Evolutionary conservation across 2,113 vertebrate species (phyloP), one percentile per base, ranked within the genome.

Genomic region (Gymnobelideus leadbeateri): DNA sequence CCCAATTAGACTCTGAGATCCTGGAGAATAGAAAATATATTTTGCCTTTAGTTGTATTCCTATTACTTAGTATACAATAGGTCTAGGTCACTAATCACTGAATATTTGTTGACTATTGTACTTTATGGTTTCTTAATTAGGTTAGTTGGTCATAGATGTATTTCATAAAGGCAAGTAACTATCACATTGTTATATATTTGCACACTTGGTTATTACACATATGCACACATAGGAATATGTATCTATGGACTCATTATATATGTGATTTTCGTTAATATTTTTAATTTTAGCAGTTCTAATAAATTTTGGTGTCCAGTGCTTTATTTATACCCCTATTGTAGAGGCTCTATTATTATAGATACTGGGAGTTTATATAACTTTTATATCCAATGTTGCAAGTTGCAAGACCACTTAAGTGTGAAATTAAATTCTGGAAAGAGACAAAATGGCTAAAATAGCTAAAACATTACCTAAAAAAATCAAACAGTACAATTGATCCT

Each of bases 401-500:
- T 94, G 95, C 49, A 97, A 94, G 96, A 93, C 96, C 90, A 96
- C 91, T 97, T 97, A 95, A 97, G 95, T 96, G 96, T 97, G 97
- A 98, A 98, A 98, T 98, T 97, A 97, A 97, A 97, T 97, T 98
- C 93, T 95, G 96, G 95, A 98, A 92, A 61, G 47, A 94, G 92
- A 97, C 94, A 49, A 97, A 96, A 96, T 92, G 95, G 96, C 94
- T 97, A 93, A 98, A 98, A 95, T 89, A 97, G 93, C 94, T 97
- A 93, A 97, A 98, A 97, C 93, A 91, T 96, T 97, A 96, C 50
- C 96, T 89, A 95, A 9, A 91, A 98, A 84, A 94, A 89, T 51
- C 97, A 96, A 97, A 97, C 91, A 98, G 92, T 97, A 92, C 92
- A 97, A 97, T 97, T 97, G 98, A 98, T 97, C 96, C 97, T 93